These are phyloP conservation scores for Polyommatus iphigenia DNA, from an alignment of 2,888 invertebrate species.

Conservation along the genomic window DNA sequence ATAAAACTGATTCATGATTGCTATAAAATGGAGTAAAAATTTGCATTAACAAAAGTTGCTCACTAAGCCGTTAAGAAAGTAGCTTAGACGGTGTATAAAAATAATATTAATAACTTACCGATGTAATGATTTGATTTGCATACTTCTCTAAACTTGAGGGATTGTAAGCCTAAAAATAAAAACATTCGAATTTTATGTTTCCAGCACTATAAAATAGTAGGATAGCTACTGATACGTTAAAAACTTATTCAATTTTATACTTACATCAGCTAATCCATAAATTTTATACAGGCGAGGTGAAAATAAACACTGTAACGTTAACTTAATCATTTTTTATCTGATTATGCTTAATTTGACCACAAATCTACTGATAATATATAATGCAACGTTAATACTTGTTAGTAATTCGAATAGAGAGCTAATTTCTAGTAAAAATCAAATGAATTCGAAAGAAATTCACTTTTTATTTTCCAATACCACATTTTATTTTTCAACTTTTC, in stretches of 20 bases:
- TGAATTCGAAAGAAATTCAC: neutral
- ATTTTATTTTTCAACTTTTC: neutral
- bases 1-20: neutral
- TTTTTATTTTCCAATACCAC: neutral
- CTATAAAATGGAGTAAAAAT: neutral
- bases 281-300: constrained; percentile 86
- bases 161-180: constrained; percentile 78
- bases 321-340: constrained; percentile 56
- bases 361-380: neutral
- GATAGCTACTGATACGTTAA: neutral
- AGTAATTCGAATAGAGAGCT: neutral
- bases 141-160: constrained; percentile 85
- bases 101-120: constrained; percentile 61
- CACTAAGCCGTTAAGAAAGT: neutral
- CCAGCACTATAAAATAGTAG: neutral
- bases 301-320: constrained; percentile 83
- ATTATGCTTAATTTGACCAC: neutral
- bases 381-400: neutral
- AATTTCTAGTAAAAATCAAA: neutral
- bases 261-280: constrained; percentile 66
- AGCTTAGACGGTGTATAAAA: neutral
- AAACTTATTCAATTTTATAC: constrained; percentile 18
- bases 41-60: neutral
- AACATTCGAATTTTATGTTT: neutral
- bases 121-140: constrained; percentile 85